Conservation (phyloP, 2,888 invertebrate species). For the Macropis europaea region DNA sequence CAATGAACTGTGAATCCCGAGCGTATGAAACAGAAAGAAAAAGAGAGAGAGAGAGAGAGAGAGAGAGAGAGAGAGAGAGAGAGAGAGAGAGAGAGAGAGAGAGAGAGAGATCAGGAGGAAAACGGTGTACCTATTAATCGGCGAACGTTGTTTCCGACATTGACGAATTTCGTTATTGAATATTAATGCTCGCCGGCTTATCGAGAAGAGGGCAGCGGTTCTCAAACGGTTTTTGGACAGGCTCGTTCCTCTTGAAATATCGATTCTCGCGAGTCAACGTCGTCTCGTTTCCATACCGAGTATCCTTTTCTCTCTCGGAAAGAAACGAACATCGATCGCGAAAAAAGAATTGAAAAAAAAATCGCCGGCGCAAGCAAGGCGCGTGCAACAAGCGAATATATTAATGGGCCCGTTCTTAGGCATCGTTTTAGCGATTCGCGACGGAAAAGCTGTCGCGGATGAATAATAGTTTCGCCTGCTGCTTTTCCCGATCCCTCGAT, state of each 20-base stretch:
- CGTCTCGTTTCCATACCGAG: slow-evolving; percentile 14
- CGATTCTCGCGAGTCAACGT: slow-evolving; percentile 39
- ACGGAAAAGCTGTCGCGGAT: slow-evolving; percentile 43
- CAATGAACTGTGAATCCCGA: too few species aligned
- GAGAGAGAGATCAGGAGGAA: too few species aligned
- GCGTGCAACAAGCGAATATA: slow-evolving; percentile 44
- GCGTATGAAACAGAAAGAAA: too few species aligned
- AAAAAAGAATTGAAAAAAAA: background rate
- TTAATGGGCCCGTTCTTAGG: slow-evolving; percentile 51
- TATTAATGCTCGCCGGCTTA: slow-evolving; percentile 60
- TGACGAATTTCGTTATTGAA: slow-evolving; percentile 64
- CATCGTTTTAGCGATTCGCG: slow-evolving; percentile 31
- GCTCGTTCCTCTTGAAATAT: slow-evolving; percentile 62
- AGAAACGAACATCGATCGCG: background rate
- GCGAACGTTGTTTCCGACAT: slow-evolving; percentile 54
- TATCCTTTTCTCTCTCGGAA: slow-evolving; percentile 7
- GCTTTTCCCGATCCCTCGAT: too few species aligned
- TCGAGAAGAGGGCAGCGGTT: slow-evolving; percentile 39
- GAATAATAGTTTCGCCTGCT: slow-evolving; percentile 50
- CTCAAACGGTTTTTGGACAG: slow-evolving; percentile 35
- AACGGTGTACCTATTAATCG: slow-evolving; percentile 32
- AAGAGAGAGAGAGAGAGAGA: too few species aligned
- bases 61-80: too few species aligned
- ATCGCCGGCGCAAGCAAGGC: background rate
- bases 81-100: too few species aligned